Conservation (phyloP, 2,113 vertebrate species). For the Gasterosteus aculeatus region DNA sequence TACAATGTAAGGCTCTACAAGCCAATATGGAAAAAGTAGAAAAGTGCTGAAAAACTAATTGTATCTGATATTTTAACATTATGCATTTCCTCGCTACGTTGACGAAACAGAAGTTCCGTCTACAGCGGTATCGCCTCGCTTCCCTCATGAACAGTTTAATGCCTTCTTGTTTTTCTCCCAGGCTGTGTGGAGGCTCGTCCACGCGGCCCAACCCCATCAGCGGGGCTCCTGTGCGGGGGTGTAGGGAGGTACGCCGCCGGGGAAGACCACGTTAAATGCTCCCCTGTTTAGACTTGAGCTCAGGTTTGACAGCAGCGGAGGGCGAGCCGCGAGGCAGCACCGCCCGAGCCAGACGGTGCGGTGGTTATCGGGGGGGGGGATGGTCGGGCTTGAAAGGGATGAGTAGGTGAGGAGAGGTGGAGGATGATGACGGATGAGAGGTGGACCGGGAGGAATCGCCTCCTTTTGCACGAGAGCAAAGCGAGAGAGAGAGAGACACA, state of each 20-base stretch:
- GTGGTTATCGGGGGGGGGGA: not conserved
- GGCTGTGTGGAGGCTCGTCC: constrained; percentile 34
- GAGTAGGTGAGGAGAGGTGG: constrained; percentile 10
- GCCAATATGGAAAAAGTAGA: not conserved
- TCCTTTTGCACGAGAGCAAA: constrained; percentile 32
- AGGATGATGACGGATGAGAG: constrained; percentile 48
- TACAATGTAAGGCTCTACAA: not conserved
- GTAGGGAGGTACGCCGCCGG: constrained; percentile 15
- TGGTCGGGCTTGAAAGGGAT: constrained; percentile 12
- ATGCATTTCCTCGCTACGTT: not conserved
- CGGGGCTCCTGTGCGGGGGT: constrained; percentile 32
- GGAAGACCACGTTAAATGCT: constrained; percentile 27
- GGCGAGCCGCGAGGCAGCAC: constrained; percentile 49
- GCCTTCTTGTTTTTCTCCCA: constrained; percentile 24
- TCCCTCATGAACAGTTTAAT: constrained; percentile 18
- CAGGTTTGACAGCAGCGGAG: constrained; percentile 48
- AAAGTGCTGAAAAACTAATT: not conserved
- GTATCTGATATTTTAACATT: not conserved
- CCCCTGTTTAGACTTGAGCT: constrained; percentile 46
- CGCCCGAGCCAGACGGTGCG: constrained; percentile 43
- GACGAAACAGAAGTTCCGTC: not conserved
- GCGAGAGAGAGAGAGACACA: constrained; percentile 11
- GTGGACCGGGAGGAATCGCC: constrained; percentile 23
- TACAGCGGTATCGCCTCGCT: not conserved
- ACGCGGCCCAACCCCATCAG: constrained; percentile 10